phyloP scores from a whole-genome alignment of 2,113 vertebrate species.

The Mastomys natalensis region DNA sequence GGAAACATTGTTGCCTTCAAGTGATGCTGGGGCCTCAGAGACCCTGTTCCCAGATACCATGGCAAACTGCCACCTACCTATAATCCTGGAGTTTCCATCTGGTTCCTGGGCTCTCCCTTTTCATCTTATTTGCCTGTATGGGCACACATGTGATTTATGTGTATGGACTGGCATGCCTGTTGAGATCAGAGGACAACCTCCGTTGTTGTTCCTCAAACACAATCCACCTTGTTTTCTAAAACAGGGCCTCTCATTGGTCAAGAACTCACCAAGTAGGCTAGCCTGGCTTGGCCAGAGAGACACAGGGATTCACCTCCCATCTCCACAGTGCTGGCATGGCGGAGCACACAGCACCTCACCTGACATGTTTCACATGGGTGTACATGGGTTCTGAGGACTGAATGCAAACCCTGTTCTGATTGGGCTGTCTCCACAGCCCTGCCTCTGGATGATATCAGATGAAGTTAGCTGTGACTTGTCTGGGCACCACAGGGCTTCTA shows the following conservation, averaged over 20 bases:
- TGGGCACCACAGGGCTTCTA: not conserved
- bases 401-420: not conserved
- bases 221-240: too few relatives aligned
- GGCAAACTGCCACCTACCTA: accelerated
- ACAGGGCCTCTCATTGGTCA: not conserved
- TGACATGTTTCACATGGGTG: not conserved
- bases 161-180: not conserved
- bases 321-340: not conserved
- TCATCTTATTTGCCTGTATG: not conserved
- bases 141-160: not conserved
- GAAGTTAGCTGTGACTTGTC: not conserved
- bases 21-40: not conserved
- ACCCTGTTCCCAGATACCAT: not conserved
- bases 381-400: not conserved
- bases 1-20: not conserved
- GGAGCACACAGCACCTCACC: not conserved
- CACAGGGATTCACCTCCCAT: not conserved
- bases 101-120: not conserved
- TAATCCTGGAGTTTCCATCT: not conserved
- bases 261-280: not conserved
- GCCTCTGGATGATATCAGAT: not conserved
- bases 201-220: not conserved
- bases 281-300: not conserved
- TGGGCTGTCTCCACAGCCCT: not conserved
- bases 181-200: not conserved